Conservation (phyloP, 2,113 vertebrate species). For the Chaetops frenatus region DNA sequence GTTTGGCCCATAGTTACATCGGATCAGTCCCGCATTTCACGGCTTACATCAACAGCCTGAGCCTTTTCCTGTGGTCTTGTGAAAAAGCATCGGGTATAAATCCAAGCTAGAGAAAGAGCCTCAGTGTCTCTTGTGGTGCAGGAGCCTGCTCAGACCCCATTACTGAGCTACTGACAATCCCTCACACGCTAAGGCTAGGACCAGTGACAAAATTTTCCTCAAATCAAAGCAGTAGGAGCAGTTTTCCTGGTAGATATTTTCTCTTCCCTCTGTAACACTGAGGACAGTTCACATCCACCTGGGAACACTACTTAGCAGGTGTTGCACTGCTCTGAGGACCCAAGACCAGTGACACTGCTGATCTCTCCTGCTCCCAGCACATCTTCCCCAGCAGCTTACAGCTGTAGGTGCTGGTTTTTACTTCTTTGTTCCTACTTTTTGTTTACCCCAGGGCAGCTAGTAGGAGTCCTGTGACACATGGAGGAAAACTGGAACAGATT, state of each 20-base stretch:
- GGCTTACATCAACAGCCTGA: not conserved
- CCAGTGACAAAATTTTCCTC: not conserved
- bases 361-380: not conserved
- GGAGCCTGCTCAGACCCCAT: not conserved
- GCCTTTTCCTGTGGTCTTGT: not conserved
- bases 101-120: not conserved
- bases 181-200: not conserved
- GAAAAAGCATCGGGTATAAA: not conserved
- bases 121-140: no score
- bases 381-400: not conserved
- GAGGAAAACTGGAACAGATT: not conserved
- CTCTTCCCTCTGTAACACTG: not conserved
- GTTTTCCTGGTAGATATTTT: not conserved
- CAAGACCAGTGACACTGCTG: not conserved
- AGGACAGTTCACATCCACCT: not conserved
- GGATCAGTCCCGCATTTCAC: rapidly evolving
- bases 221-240: not conserved
- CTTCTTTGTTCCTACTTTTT: not conserved
- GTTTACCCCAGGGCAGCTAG: not conserved
- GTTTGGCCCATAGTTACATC: not conserved
- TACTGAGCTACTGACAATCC: not conserved
- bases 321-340: not conserved
- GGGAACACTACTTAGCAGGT: not conserved
- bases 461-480: not conserved
- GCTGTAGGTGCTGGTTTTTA: not conserved